Conservation (phyloP, 2,888 invertebrate species). For the Nineta flava region DNA sequence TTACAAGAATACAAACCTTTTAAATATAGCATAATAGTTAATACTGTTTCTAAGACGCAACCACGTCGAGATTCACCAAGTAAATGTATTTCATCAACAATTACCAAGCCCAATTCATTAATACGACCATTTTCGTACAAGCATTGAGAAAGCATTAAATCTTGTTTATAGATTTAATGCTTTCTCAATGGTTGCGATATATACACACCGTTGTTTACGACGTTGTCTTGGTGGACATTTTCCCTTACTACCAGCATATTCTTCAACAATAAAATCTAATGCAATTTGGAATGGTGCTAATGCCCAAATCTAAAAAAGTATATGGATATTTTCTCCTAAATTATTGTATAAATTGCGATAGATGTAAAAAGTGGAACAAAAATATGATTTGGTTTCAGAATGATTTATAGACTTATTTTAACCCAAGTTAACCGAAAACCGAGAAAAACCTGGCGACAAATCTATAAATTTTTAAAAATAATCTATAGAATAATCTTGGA, state of each 20-base stretch:
- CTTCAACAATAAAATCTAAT: conserved; percentile 80
- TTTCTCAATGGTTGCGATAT: conserved; percentile 91
- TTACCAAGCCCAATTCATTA: conserved; percentile 60
- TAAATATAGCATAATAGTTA: conserved; percentile 62
- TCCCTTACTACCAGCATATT: conserved; percentile 88
- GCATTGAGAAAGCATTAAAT: conserved; percentile 51
- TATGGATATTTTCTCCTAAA: conserved; percentile 35
- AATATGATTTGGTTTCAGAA: not conserved
- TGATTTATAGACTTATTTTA: too few relatives aligned
- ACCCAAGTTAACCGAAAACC: too few relatives aligned
- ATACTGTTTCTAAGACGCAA: conserved; percentile 63
- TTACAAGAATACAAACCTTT: conserved; percentile 34
- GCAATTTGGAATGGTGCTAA: conserved; percentile 77
- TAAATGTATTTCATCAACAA: conserved; percentile 86
- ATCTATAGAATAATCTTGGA: too few relatives aligned
- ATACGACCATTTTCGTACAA: conserved; percentile 63
- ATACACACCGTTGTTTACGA: conserved; percentile 60
- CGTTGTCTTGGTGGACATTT: conserved; percentile 62
- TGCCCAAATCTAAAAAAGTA: conserved; percentile 55
- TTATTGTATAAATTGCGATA: not conserved
- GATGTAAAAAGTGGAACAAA: not conserved
- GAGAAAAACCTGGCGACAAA: too few relatives aligned
- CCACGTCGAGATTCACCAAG: conserved; percentile 80
- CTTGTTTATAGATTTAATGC: conserved; percentile 77
- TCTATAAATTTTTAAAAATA: too few relatives aligned